Evolutionary conservation across 2,888 invertebrate species (phyloP).

Genomic region (Philonicus albiceps): DNA sequence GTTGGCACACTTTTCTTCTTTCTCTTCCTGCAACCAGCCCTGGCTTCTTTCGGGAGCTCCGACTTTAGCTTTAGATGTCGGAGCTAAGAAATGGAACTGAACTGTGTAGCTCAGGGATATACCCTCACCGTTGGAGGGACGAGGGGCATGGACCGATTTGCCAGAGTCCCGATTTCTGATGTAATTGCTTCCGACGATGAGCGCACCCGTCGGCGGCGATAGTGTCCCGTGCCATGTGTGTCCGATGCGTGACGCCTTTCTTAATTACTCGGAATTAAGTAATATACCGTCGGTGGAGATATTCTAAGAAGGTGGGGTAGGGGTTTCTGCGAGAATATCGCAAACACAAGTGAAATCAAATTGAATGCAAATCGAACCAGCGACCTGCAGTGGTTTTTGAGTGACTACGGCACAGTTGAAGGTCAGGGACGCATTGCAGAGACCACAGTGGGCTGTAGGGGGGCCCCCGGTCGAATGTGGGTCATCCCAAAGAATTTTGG

Average conservation of each 20-base stretch:
- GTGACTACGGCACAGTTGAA: constrained; percentile 21
- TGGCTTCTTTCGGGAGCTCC: background rate
- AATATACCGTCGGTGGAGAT: background rate
- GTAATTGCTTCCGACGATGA: constrained; percentile 39
- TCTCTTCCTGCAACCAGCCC: too few species aligned
- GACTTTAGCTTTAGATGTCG: constrained; percentile 17
- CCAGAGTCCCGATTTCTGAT: constrained; percentile 8
- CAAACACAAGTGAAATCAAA: background rate
- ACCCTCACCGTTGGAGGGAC: constrained; percentile 6
- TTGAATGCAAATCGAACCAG: background rate
- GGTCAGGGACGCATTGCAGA: constrained; percentile 14
- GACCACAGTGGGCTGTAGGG: background rate
- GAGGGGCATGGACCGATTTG: background rate
- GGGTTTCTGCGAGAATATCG: background rate
- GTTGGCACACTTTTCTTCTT: constrained; percentile 8
- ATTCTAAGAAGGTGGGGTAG: background rate
- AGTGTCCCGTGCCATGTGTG: background rate
- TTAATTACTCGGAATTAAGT: constrained; percentile 16
- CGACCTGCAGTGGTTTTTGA: too few species aligned
- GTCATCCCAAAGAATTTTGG: background rate
- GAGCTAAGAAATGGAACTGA: background rate
- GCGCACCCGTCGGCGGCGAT: background rate
- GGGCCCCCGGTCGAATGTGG: background rate
- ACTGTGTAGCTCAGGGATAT: background rate
- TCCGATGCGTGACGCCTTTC: background rate